These are phyloP conservation scores for Ctenopoma kingsleyae DNA, from an alignment of 2,797 vertebrate species.

Conservation along the genomic window DNA sequence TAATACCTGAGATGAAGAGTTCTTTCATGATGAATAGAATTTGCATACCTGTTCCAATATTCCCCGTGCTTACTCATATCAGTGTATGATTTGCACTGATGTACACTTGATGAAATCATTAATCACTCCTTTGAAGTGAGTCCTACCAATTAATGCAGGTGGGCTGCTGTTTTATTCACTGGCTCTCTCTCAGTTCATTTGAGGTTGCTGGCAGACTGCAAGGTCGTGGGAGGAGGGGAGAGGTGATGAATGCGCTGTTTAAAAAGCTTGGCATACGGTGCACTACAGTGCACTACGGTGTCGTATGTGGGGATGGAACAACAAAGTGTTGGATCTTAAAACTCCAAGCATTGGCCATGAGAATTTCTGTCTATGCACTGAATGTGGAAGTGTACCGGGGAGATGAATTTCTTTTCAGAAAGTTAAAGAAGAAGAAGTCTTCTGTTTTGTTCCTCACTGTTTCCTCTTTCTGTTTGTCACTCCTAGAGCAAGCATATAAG, in stretches of 20 bases:
- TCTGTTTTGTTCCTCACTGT: not conserved
- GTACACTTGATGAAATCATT: slow-evolving; percentile 79
- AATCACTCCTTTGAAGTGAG: slow-evolving; percentile 75
- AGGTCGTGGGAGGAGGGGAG: slow-evolving; percentile 60
- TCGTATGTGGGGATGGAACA: slow-evolving; percentile 42
- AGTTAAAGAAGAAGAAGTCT: slow-evolving; percentile 18
- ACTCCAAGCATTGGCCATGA: slow-evolving; percentile 22
- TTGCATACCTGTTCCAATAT: slow-evolving; percentile 56
- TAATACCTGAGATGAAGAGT: slow-evolving; percentile 53
- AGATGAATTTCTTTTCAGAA: slow-evolving; percentile 22
- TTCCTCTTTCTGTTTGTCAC: slow-evolving; percentile 47
- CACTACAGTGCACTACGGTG: slow-evolving; percentile 13
- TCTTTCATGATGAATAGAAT: slow-evolving; percentile 58
- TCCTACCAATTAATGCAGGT: slow-evolving; percentile 76
- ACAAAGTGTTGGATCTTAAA: slow-evolving; percentile 55
- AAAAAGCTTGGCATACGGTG: slow-evolving; percentile 50
- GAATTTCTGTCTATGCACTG: slow-evolving; percentile 5
- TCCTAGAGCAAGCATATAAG: slow-evolving; percentile 66
- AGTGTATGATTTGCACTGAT: slow-evolving; percentile 63
- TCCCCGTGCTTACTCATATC: slow-evolving; percentile 55
- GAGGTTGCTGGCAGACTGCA: slow-evolving; percentile 53
- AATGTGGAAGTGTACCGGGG: slow-evolving; percentile 15
- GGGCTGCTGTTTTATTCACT: slow-evolving; percentile 69
- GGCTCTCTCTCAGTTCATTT: slow-evolving; percentile 51
- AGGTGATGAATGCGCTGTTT: slow-evolving; percentile 79